phyloP scores from a whole-genome alignment of 2,113 vertebrate genomes.

The Dipodomys spectabilis region DNA sequence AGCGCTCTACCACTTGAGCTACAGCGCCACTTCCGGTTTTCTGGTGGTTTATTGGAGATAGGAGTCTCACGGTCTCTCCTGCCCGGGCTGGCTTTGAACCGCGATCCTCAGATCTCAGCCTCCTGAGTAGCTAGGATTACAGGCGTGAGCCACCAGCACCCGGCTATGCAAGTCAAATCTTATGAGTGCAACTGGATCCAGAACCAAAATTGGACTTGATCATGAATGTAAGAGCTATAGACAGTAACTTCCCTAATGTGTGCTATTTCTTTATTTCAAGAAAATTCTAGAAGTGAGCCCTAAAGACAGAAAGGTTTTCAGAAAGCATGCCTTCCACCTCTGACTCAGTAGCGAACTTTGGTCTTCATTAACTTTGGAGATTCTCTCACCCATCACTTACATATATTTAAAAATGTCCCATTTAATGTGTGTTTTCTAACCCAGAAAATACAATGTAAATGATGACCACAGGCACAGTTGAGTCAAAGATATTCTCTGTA shows the following conservation, averaged over 20 bases:
- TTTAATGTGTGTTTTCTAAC: slow-evolving; percentile 44
- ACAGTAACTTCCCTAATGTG: not conserved
- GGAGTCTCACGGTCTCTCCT: no score
- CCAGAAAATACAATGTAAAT: slow-evolving; percentile 24
- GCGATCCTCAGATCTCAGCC: no score
- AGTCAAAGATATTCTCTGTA: not conserved
- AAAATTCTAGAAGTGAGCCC: not conserved
- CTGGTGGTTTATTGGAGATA: no score
- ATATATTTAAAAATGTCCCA: not conserved
- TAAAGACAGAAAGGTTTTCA: not conserved
- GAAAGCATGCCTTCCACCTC: not conserved
- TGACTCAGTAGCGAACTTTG: not conserved
- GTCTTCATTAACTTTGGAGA: slow-evolving; percentile 3
- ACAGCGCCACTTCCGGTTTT: no score
- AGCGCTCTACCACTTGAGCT: no score
- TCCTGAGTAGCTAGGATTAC: no score
- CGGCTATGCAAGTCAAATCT: slow-evolving; percentile 2
- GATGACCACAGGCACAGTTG: not conserved
- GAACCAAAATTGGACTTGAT: not conserved
- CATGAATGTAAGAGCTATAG: not conserved
- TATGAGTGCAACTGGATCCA: not conserved
- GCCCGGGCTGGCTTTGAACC: no score
- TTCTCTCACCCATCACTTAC: not conserved
- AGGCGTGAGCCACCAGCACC: no score
- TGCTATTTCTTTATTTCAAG: not conserved